A percentile compares a stretch with the other conserved stretches of the same genome.
These are phyloP conservation scores for Reticulitermes speratus DNA, from an alignment of 1,140 invertebrate species.

Conservation along the genomic window DNA sequence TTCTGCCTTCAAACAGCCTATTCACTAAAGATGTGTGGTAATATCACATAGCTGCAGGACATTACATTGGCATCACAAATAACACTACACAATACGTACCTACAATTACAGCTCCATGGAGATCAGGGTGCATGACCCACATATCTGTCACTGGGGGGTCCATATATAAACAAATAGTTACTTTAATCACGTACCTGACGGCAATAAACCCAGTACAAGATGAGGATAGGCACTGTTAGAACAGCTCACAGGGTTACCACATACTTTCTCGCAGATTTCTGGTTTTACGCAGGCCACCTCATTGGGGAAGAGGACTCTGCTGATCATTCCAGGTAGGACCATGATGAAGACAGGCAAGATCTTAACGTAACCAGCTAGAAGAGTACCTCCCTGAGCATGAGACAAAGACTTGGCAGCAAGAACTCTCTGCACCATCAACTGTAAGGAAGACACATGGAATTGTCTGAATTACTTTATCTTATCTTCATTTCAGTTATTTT, in stretches of 20 bases:
- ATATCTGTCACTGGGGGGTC: background rate
- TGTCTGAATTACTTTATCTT: too few relatives aligned
- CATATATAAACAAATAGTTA: background rate
- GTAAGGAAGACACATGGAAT: background rate
- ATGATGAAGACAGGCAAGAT: background rate
- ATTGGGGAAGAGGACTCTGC: background rate
- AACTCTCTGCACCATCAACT: background rate
- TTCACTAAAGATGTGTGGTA: background rate
- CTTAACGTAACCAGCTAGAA: background rate
- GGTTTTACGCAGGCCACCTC: background rate
- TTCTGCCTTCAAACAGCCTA: background rate
- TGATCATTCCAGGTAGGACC: background rate
- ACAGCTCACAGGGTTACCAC: slow-evolving; percentile 8
- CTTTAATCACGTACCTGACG: background rate
- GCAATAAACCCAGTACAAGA: background rate
- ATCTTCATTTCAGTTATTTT: too few relatives aligned
- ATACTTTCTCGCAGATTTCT: slow-evolving; percentile 7
- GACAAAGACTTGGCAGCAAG: background rate
- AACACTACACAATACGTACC: background rate
- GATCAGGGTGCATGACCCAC: background rate
- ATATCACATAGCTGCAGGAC: background rate
- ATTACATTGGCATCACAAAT: background rate
- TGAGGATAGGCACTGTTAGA: background rate
- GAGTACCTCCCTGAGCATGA: background rate
- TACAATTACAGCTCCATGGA: background rate